Evolutionary conservation across 2,888 invertebrate genomes (phyloP).

Genomic region (Diloba caeruleocephala): DNA sequence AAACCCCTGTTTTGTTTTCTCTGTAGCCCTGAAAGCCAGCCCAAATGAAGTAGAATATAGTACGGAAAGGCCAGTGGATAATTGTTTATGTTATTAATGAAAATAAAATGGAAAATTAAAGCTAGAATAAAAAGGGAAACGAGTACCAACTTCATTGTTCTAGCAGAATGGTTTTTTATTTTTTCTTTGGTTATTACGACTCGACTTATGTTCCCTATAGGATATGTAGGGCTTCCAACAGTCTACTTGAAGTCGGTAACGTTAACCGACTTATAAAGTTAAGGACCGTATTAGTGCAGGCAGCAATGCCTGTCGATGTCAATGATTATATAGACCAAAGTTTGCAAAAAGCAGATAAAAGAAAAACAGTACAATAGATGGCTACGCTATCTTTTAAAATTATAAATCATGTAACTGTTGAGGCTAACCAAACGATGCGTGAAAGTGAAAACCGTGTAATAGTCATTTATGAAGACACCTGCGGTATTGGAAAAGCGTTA

Average conservation of each 20-base stretch:
- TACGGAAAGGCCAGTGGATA: too few species aligned
- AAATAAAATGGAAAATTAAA: too few species aligned
- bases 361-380: not conserved
- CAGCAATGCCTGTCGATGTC: constrained; percentile 4
- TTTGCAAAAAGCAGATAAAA: not conserved
- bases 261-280: constrained; percentile 42
- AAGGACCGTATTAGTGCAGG: constrained; percentile 18
- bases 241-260: constrained; percentile 17
- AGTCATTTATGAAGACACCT: constrained; percentile 57
- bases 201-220: constrained; percentile 13
- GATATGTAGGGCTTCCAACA: constrained; percentile 31
- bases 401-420: constrained; percentile 18
- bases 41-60: too few species aligned
- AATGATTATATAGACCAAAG: not conserved
- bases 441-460: constrained; percentile 68
- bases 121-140: not conserved
- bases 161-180: not conserved
- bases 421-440: constrained; percentile 36
- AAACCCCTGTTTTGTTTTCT: too few species aligned
- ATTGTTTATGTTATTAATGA: too few species aligned
- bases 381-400: not conserved
- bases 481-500: constrained; percentile 61
- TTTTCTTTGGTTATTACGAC: not conserved
- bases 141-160: not conserved
- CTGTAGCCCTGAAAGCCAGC: too few species aligned